Evolutionary conservation across 2,888 invertebrate species (phyloP).

Genomic region (Alcis repandata): DNA sequence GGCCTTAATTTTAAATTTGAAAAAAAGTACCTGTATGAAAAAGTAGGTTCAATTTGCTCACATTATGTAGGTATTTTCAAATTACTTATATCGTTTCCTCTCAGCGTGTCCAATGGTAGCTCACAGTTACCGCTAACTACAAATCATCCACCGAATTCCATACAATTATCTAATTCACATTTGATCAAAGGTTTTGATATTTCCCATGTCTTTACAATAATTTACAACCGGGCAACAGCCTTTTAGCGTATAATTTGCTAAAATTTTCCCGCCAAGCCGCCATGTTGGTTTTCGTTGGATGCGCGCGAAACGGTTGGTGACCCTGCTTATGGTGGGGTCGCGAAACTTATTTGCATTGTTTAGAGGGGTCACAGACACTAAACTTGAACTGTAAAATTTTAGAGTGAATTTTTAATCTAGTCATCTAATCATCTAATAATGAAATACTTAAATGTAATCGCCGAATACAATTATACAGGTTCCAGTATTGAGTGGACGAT

Average conservation of each 20-base stretch:
- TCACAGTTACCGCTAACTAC: conserved; percentile 25
- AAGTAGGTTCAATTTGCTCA: no score
- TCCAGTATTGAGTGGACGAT: no score
- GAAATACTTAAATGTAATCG: no score
- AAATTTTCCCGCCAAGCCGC: conserved; percentile 33
- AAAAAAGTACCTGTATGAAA: no score
- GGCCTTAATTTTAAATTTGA: no score
- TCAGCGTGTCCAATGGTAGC: no score
- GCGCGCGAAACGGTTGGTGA: conserved; percentile 54
- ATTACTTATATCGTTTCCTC: no score
- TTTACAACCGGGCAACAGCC: conserved; percentile 32
- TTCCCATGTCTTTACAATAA: conserved; percentile 33
- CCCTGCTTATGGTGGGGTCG: conserved; percentile 45
- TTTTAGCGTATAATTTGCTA: conserved; percentile 49
- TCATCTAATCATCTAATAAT: no score
- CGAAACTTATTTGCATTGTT: conserved; percentile 24
- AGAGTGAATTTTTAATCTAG: background rate
- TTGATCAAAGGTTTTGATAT: conserved; percentile 53
- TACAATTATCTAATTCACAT: conserved; percentile 66
- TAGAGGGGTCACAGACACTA: conserved; percentile 25
- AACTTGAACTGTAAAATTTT: conserved; percentile 1
- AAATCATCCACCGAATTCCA: conserved; percentile 45
- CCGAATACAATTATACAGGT: no score
- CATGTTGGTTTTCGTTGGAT: conserved; percentile 56
- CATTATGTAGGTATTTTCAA: no score